Conservation (phyloP, 37 sponge, comb jelly and placozoan species). For the Bolinopsis microptera region DNA sequence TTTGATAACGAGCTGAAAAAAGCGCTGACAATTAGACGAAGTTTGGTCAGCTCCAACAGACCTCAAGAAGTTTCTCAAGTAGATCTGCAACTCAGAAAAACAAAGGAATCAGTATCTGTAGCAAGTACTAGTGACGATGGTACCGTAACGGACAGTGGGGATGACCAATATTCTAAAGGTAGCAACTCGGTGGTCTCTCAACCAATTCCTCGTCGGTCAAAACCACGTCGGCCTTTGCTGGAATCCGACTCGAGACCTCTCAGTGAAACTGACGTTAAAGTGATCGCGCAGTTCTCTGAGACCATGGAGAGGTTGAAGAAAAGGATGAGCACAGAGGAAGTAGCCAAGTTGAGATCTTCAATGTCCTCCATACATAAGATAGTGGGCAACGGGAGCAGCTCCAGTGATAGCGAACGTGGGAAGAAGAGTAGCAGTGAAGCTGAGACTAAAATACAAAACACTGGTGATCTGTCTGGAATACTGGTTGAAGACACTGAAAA, state of each 20-base stretch:
- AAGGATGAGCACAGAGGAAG: not conserved
- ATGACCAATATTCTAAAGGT: not conserved
- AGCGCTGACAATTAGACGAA: not conserved
- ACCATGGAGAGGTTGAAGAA: not conserved
- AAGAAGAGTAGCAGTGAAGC: not conserved
- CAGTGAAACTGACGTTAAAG: not conserved
- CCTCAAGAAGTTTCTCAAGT: not conserved
- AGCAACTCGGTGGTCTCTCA: too few species aligned
- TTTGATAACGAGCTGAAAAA: not conserved
- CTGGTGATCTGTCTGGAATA: too few species aligned
- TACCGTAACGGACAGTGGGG: not conserved
- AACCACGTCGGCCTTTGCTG: not conserved
- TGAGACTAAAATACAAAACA: too few species aligned
- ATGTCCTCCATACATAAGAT: not conserved
- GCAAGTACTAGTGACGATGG: not conserved
- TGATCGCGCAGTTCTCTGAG: not conserved
- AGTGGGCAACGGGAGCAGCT: not conserved
- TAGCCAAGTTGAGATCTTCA: not conserved
- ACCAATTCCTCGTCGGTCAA: too few species aligned
- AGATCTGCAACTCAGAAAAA: not conserved
- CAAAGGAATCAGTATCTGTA: not conserved
- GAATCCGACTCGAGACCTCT: not conserved
- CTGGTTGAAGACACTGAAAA: too few species aligned
- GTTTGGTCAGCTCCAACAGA: not conserved
- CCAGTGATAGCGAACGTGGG: not conserved